Conservation (phyloP, 1,140 invertebrate species). For the Chlorops oryzae region DNA sequence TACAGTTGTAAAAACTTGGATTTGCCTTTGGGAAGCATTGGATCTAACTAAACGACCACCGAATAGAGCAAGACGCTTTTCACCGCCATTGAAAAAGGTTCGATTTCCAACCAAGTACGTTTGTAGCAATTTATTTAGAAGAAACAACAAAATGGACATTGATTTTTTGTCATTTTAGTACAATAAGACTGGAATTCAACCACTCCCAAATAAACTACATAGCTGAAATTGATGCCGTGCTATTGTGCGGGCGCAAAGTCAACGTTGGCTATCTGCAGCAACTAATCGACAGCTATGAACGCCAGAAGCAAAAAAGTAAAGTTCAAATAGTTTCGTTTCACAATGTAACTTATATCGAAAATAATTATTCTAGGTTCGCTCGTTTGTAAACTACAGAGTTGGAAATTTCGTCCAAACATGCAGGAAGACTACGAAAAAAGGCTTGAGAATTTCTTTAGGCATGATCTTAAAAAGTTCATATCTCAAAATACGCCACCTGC, state of each 20-base stretch:
- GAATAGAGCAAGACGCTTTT: conserved; percentile 58
- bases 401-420: conserved; percentile 36
- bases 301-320: conserved; percentile 10
- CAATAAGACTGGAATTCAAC: conserved; percentile 77
- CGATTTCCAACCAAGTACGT: conserved; percentile 61
- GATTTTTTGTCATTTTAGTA: conserved; percentile 45
- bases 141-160: neutral
- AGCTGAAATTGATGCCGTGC: conserved; percentile 80
- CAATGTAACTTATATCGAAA: too few relatives aligned
- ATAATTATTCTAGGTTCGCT: conserved; percentile 29
- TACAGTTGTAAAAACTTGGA: conserved; percentile 57
- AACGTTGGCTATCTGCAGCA: conserved; percentile 19
- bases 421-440: conserved; percentile 24
- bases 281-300: conserved; percentile 17
- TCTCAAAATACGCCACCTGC: too few relatives aligned
- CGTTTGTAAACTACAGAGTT: conserved; percentile 32
- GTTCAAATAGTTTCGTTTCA: too few relatives aligned
- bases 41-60: conserved; percentile 29
- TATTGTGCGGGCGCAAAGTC: conserved; percentile 57
- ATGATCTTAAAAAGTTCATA: conserved; percentile 46
- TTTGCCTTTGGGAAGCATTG: conserved; percentile 70
- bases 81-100: conserved; percentile 60
- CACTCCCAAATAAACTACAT: conserved; percentile 75
- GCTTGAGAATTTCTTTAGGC: conserved; percentile 40
- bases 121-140: neutral